Evolutionary conservation across 2,888 invertebrate genomes (phyloP).

Genomic region (Drosophila aldrichi): DNA sequence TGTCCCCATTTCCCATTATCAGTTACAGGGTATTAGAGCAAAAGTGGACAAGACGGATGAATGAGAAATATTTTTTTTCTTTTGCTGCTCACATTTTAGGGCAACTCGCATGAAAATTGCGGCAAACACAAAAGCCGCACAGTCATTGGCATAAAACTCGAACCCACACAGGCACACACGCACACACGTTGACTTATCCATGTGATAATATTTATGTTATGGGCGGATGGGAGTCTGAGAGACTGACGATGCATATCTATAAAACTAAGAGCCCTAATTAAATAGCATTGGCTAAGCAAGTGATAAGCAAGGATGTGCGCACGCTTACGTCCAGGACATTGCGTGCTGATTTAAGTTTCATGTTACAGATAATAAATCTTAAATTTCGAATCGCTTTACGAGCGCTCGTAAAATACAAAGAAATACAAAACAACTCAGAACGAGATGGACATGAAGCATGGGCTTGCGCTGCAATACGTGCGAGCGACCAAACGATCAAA

Average conservation of each 20-base stretch:
- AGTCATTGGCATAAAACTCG: constrained; percentile 58
- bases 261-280: constrained; percentile 67
- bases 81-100: constrained; percentile 61
- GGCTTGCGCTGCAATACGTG: constrained; percentile 17
- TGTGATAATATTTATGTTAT: constrained; percentile 43
- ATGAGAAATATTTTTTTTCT: constrained; percentile 21
- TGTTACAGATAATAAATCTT: constrained; percentile 77
- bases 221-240: not conserved
- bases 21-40: not conserved
- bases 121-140: constrained; percentile 38
- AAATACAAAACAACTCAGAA: constrained; percentile 30
- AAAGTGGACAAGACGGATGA: constrained; percentile 1
- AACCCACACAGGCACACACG: constrained; percentile 23
- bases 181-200: constrained; percentile 22
- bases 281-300: constrained; percentile 65
- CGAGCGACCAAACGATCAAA: constrained; percentile 58
- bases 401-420: constrained; percentile 71
- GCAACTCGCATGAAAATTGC: constrained; percentile 15
- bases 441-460: constrained; percentile 17
- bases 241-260: constrained; percentile 33
- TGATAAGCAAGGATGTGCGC: constrained; percentile 60
- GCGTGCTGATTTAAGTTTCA: constrained; percentile 67
- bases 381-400: constrained; percentile 76
- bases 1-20: not conserved
- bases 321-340: constrained; percentile 23